Conservation (phyloP, 2,113 vertebrate species). For the Lethenteron reissneri region DNA sequence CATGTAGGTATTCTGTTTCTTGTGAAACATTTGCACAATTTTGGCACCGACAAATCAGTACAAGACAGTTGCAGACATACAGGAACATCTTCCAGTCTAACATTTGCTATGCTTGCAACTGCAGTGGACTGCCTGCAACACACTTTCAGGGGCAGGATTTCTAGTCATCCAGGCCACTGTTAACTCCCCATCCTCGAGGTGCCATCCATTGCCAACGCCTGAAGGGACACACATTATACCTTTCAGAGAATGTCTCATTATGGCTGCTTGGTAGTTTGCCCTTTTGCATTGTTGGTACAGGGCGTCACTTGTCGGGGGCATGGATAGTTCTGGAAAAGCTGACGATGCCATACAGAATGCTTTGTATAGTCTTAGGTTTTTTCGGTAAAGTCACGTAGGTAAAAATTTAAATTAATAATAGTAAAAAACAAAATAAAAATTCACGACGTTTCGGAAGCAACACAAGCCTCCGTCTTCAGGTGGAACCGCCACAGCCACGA, state of each 20-base stretch:
- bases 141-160: constrained; percentile 12
- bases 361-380: too few relatives aligned
- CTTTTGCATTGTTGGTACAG: constrained; percentile 12
- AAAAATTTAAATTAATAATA: too few relatives aligned
- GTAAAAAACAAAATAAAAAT: too few relatives aligned
- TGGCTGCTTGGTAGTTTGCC: constrained; percentile 12
- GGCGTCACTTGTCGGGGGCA: constrained; percentile 10
- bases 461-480: too few relatives aligned
- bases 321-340: background rate
- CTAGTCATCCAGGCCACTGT: constrained; percentile 13
- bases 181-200: constrained; percentile 11
- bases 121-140: constrained; percentile 13
- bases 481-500: too few relatives aligned
- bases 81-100: constrained; percentile 3
- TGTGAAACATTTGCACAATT: too few relatives aligned
- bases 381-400: too few relatives aligned
- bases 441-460: too few relatives aligned
- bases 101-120: constrained; percentile 13
- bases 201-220: constrained; percentile 11
- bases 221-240: constrained; percentile 1
- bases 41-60: too few relatives aligned
- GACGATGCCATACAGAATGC: too few relatives aligned
- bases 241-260: constrained; percentile 8
- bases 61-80: too few relatives aligned
- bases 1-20: too few relatives aligned